These are phyloP conservation scores for Drosophila arawakana DNA, from an alignment of 1,140 invertebrate species.

Conservation along the genomic window DNA sequence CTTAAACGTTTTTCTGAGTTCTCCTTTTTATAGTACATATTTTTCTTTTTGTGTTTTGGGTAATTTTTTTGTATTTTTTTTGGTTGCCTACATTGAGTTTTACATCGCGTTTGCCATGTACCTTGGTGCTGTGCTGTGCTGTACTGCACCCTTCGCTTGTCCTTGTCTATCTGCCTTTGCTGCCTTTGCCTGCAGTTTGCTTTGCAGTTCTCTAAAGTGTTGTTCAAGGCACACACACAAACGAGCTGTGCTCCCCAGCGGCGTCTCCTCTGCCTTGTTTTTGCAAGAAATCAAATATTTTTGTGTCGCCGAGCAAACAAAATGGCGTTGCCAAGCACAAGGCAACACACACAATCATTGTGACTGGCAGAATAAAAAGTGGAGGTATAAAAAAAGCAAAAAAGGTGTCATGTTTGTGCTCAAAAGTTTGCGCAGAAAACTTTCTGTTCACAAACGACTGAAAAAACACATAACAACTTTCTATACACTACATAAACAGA, in stretches of 20 bases:
- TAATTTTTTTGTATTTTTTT: constrained; percentile 60
- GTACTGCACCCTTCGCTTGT: constrained; percentile 9
- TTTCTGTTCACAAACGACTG: constrained; percentile 44
- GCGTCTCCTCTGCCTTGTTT: constrained; percentile 62
- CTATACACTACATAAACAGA: constrained; percentile 12
- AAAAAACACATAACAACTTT: constrained; percentile 27
- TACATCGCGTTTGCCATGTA: constrained; percentile 67
- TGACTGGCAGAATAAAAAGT: constrained; percentile 13
- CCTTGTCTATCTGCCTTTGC: constrained; percentile 44
- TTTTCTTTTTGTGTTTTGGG: constrained; percentile 40
- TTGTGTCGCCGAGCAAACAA: constrained; percentile 81
- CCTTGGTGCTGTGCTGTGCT: neutral
- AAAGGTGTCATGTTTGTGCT: constrained; percentile 61
- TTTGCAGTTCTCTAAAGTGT: constrained; percentile 67
- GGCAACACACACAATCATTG: constrained; percentile 56
- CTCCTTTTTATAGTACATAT: constrained; percentile 33
- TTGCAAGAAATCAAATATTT: constrained; percentile 82
- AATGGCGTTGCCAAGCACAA: constrained; percentile 75
- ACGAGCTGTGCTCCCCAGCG: constrained; percentile 21
- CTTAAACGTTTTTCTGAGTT: constrained; percentile 64
- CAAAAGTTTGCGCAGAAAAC: constrained; percentile 61
- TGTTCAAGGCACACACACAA: constrained; percentile 71
- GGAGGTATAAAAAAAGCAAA: neutral
- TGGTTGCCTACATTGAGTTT: constrained; percentile 74
- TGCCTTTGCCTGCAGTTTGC: constrained; percentile 45